phyloP scores from a whole-genome alignment of 2,113 vertebrate species.

The Lagopus leucura region DNA sequence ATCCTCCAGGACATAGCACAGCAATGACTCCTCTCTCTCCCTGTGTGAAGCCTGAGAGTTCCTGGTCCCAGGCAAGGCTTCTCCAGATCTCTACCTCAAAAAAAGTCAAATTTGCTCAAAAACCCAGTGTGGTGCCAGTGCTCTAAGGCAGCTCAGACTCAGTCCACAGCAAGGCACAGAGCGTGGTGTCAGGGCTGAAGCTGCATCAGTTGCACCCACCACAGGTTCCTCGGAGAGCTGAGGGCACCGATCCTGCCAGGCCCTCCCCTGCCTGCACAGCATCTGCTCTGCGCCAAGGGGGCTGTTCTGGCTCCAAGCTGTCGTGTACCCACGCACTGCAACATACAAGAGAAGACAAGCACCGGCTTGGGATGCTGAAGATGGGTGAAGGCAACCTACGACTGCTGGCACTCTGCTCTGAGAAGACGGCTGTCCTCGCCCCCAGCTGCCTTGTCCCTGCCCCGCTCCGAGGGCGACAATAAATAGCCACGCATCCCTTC shows the following conservation, averaged over 20 bases:
- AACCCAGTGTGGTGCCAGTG: background rate
- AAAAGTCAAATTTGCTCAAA: background rate
- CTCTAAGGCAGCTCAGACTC: background rate
- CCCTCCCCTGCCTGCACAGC: background rate
- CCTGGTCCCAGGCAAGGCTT: background rate
- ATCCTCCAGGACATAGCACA: background rate
- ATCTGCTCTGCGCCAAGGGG: background rate
- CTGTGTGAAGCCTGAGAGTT: background rate
- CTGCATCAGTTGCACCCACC: background rate
- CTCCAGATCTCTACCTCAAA: background rate
- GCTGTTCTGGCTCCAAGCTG: accelerated
- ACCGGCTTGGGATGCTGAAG: background rate
- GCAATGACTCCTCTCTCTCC: background rate
- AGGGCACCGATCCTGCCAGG: background rate
- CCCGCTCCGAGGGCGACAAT: background rate
- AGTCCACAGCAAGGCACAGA: background rate
- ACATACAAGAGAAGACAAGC: background rate
- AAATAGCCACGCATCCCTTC: slow-evolving; percentile 53
- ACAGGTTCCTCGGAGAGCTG: accelerated
- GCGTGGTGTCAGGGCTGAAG: background rate
- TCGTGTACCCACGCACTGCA: background rate
- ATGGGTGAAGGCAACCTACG: background rate
- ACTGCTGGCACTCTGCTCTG: background rate
- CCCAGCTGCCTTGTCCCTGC: background rate
- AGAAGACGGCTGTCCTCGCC: slow-evolving; percentile 10